phyloP scores from a whole-genome alignment of 2,113 vertebrate genomes.

The Variabilichromis moorii region DNA sequence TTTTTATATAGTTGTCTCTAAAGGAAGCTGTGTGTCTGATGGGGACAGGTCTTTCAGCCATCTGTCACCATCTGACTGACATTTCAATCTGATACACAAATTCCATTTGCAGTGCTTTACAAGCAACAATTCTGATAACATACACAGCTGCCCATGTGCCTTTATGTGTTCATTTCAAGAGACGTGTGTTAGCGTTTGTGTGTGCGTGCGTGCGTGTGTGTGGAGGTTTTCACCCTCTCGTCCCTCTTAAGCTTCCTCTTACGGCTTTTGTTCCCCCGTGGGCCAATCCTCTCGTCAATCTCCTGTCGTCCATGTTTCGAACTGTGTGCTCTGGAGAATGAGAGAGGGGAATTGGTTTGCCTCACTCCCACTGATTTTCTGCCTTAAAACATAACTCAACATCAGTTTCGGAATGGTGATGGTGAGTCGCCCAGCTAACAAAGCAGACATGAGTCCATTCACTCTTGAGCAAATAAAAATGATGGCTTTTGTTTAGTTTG shows the following conservation, averaged over 20 bases:
- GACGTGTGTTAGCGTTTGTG: background rate
- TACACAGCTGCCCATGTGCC: conserved; percentile 16
- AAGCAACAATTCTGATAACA: conserved; percentile 39
- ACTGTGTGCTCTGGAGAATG: conserved; percentile 1
- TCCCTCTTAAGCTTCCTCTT: conserved; percentile 29
- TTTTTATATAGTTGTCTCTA: background rate
- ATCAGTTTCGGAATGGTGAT: background rate
- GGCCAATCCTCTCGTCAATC: conserved; percentile 48
- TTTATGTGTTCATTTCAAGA: background rate
- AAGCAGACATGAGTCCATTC: background rate
- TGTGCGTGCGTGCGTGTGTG: background rate
- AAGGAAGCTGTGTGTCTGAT: conserved; percentile 14
- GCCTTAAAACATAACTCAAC: background rate
- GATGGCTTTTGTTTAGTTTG: conserved; percentile 19
- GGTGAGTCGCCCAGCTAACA: background rate
- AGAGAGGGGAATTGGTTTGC: conserved; percentile 27
- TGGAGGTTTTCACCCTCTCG: background rate
- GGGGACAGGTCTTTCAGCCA: conserved; percentile 39
- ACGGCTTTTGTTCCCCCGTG: conserved; percentile 31
- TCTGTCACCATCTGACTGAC: conserved; percentile 61
- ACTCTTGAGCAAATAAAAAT: conserved; percentile 21
- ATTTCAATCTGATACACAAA: conserved; percentile 62
- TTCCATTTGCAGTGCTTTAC: conserved; percentile 56
- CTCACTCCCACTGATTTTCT: conserved; percentile 5
- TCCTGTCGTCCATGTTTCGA: conserved; percentile 1